Percentiles rank a stretch among this genome's conserved stretches.
These are phyloP conservation scores for Nematopogon swammerdamellus DNA, from an alignment of 2,888 invertebrate genomes.

Conservation along the genomic window DNA sequence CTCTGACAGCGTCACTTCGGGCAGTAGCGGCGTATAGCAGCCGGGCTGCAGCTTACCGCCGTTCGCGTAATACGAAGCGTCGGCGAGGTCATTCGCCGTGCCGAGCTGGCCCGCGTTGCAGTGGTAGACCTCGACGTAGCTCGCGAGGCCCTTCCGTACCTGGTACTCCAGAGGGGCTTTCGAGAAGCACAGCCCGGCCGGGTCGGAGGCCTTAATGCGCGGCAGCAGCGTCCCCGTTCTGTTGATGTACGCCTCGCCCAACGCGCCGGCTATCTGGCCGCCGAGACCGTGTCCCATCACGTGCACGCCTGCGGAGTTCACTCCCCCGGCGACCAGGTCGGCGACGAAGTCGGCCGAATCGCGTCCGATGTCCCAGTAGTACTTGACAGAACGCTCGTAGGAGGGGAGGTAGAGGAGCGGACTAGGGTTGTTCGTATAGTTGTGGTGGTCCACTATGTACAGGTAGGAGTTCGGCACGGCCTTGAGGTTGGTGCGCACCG, in stretches of 20 bases:
- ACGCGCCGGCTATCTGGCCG: constrained; percentile 34
- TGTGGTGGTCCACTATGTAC: constrained; percentile 39
- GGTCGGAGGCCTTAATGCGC: constrained; percentile 39
- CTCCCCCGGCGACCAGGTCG: constrained; percentile 24
- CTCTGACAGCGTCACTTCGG: constrained; percentile 33
- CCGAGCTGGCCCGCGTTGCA: too few species aligned
- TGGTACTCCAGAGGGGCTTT: constrained; percentile 38
- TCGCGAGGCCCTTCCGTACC: constrained; percentile 50
- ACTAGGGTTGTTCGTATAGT: constrained; percentile 28
- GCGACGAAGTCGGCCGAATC: constrained; percentile 32
- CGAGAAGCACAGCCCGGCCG: constrained; percentile 46
- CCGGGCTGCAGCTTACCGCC: constrained; percentile 55
- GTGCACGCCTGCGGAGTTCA: constrained; percentile 33
- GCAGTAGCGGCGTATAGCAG: constrained; percentile 34
- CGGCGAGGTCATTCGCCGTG: constrained; percentile 47
- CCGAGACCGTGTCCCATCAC: constrained; percentile 43
- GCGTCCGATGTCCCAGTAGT: constrained; percentile 31
- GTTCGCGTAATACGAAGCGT: constrained; percentile 58
- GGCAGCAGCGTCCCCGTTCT: constrained; percentile 31
- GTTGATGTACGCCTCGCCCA: constrained; percentile 26
- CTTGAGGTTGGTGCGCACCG: constrained; percentile 33
- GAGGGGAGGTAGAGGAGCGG: constrained; percentile 28
- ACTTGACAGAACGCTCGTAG: constrained; percentile 37
- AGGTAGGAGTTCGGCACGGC: constrained; percentile 32
- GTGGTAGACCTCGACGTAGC: constrained; percentile 30